Conservation (phyloP, 2,888 invertebrate genomes). For the Cataglyphis rosenhaueri region DNA sequence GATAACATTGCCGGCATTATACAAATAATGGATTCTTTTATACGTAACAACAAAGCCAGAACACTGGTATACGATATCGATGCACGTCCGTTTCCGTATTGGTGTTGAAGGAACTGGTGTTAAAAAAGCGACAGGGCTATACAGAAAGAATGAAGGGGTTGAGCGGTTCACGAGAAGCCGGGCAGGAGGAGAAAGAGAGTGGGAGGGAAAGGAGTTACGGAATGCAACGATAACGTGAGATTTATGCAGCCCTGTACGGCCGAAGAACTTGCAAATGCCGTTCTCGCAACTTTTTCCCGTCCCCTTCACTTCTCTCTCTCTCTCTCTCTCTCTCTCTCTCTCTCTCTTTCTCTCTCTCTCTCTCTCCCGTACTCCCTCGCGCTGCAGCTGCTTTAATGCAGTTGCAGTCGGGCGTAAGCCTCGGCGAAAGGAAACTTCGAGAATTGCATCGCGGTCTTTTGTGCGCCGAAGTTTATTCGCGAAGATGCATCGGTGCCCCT, state of each 20-base stretch:
- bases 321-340: not conserved
- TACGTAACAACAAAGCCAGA: slow-evolving; percentile 59
- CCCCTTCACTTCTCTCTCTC: not conserved
- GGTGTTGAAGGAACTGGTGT: slow-evolving; percentile 51
- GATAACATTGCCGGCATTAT: slow-evolving; percentile 22
- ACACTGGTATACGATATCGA: slow-evolving; percentile 37
- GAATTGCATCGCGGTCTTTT: slow-evolving; percentile 52
- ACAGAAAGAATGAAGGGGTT: slow-evolving; percentile 19
- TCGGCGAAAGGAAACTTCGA: slow-evolving; percentile 52
- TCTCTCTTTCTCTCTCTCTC: not conserved
- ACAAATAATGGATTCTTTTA: slow-evolving; percentile 65
- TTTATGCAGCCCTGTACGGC: slow-evolving; percentile 66
- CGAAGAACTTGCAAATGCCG: slow-evolving; percentile 66
- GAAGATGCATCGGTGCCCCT: slow-evolving; percentile 43
- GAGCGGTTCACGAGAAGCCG: slow-evolving; percentile 40
- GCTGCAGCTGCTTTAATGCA: slow-evolving; percentile 44
- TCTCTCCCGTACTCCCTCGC: not conserved
- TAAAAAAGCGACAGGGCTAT: slow-evolving; percentile 40
- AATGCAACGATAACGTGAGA: slow-evolving; percentile 70
- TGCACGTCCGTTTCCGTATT: slow-evolving; percentile 47
- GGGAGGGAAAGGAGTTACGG: slow-evolving; percentile 34
- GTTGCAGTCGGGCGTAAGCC: slow-evolving; percentile 52
- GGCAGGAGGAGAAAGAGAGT: not conserved
- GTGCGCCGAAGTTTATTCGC: slow-evolving; percentile 48
- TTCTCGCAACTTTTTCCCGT: slow-evolving; percentile 46